A percentile compares a stretch with the other conserved stretches of the same genome.
Conservation (phyloP, 2,888 invertebrate genomes). For the Gastracanthus pulcherrimus region DNA sequence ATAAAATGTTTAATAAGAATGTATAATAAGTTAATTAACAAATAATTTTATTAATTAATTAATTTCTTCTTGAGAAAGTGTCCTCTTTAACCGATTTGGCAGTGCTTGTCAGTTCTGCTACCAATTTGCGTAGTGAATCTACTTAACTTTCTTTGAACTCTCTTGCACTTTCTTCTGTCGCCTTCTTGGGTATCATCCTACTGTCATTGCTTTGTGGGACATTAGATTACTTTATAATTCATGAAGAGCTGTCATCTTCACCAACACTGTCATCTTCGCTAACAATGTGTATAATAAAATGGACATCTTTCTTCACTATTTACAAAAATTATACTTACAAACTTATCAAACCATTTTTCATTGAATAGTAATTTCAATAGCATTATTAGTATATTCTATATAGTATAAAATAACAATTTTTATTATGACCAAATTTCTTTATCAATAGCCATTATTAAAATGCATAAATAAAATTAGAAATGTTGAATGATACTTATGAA, state of each 20-base stretch:
- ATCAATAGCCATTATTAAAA: neutral
- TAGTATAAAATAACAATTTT: no score
- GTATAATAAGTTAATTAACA: no score
- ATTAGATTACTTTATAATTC: neutral
- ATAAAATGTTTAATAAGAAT: no score
- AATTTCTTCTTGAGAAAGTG: neutral
- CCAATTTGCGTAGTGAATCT: neutral
- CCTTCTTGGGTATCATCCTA: neutral
- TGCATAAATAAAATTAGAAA: neutral
- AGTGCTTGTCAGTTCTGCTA: conserved; percentile 4
- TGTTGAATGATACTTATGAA: no score
- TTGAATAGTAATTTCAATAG: no score
- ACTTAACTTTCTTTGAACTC: conserved; percentile 40
- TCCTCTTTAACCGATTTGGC: neutral
- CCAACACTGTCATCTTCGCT: neutral
- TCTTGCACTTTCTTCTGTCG: conserved; percentile 12
- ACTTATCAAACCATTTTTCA: no score
- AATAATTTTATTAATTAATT: no score
- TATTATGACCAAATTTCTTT: no score
- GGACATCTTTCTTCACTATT: neutral
- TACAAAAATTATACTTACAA: neutral
- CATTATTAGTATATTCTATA: no score
- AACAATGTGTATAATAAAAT: no score
- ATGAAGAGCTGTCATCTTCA: neutral
- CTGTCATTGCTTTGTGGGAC: neutral